Conservation (phyloP, 2,797 vertebrate genomes). For the Lepilemur ruficaudatus region DNA sequence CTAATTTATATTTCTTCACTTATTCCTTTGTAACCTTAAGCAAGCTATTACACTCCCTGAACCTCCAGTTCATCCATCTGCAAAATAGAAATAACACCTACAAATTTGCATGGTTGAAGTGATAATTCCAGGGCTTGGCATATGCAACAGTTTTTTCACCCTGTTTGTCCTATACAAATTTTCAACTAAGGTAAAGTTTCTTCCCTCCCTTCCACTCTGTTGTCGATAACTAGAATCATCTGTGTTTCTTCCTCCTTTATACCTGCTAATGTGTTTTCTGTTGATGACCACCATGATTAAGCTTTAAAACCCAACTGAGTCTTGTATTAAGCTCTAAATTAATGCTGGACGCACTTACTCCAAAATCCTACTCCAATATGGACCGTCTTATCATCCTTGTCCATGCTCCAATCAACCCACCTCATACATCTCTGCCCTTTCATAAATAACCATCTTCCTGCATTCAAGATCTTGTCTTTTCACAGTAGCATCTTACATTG, state of each 20-base stretch:
- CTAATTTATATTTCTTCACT: not conserved
- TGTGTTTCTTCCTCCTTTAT: not conserved
- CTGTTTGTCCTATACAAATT: not conserved
- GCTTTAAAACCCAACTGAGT: not conserved
- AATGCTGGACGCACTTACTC: not conserved
- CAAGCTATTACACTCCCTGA: not conserved
- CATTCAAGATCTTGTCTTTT: not conserved
- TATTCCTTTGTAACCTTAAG: not conserved
- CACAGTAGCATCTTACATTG: not conserved
- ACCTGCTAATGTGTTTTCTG: not conserved
- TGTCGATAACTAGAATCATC: not conserved
- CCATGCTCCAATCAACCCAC: not conserved
- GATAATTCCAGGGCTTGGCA: not conserved
- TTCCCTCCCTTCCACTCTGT: not conserved
- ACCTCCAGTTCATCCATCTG: not conserved
- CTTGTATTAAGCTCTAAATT: not conserved
- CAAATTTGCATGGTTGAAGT: not conserved
- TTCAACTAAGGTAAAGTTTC: not conserved
- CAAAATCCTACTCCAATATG: not conserved
- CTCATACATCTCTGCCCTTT: not conserved
- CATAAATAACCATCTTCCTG: not conserved
- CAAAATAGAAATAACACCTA: slow-evolving; percentile 1
- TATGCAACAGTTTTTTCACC: accelerated
- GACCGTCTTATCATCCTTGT: not conserved
- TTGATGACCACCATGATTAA: not conserved